Percentiles rank a stretch among this genome's conserved stretches.
Evolutionary conservation across 2,113 vertebrate species (phyloP).

Genomic region (Chlorodrepanis virens): DNA sequence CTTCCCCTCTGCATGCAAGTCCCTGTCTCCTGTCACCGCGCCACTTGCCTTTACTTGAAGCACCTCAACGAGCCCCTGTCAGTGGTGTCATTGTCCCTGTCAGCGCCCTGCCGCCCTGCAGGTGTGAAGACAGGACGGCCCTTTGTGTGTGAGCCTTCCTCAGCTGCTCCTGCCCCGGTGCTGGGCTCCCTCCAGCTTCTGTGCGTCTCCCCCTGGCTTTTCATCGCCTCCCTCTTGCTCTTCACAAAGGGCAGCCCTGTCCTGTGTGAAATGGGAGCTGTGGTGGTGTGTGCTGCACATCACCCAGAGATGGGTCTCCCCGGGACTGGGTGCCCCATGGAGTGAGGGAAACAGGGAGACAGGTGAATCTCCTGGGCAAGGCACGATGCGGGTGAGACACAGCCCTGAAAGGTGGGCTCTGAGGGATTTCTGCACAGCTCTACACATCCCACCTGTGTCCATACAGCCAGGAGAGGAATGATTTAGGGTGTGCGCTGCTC

Average conservation of each 20-base stretch:
- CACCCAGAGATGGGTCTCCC: background rate
- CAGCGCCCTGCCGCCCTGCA: constrained; percentile 32
- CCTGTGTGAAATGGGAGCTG: background rate
- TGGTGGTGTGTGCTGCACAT: background rate
- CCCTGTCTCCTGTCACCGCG: constrained; percentile 42
- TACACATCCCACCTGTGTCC: background rate
- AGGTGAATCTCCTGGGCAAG: background rate
- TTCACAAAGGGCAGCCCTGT: constrained; percentile 70
- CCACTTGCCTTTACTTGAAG: constrained; percentile 65
- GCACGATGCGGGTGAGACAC: background rate
- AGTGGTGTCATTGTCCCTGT: constrained; percentile 59
- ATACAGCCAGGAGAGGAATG: background rate
- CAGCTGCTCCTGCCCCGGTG: background rate
- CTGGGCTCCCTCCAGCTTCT: constrained; percentile 64
- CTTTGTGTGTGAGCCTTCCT: constrained; percentile 66
- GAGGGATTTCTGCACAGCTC: background rate
- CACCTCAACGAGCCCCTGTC: constrained; percentile 65
- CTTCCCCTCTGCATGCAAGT: background rate
- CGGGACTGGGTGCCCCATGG: background rate
- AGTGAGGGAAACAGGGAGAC: background rate
- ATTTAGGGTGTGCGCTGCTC: background rate
- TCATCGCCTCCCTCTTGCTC: constrained; percentile 8
- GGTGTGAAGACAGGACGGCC: constrained; percentile 76
- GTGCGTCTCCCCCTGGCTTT: constrained; percentile 8
- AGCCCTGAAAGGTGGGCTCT: background rate